Base-by-base conservation (phyloP, 53 echinoderm and acorn worm species). In the Apostichopus leukothele region DNA sequence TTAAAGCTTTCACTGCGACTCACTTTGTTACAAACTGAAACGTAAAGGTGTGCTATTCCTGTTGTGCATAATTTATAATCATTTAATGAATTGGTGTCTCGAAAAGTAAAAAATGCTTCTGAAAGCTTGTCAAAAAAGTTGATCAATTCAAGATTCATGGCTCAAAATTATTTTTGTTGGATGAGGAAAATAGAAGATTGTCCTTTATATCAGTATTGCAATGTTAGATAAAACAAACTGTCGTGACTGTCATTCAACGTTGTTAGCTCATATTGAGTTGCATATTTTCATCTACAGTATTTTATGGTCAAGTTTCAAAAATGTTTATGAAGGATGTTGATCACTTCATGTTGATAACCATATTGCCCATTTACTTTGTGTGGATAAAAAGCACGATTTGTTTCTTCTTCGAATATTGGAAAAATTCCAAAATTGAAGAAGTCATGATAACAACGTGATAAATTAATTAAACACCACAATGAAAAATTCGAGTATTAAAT, bases 91-190 rank as follows among this genome's bases (percentile, higher is more conserved):
- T 19, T 16, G 57, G 7, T n/a, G 13, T 19, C 18, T 71, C 0
- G 18, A 71, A 19, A 16, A n/a, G 18, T 71, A 71, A 3, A 18
- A 14, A 68, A 18, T n/a, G n/a, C 18, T 71, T 71, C 14, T 19
- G 18, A 16, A 18, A 6, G 71, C 18, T 71, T 68, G 10, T 13
- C 9, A 11, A 11, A 8, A 16, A 11, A 63, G 63, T 63, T 63
- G 63, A 71, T 71, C 71, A 71, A 71, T 18, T 71, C 18, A 71
- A 71, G 71, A 71, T 71, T 71, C 71, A 71, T 71, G 16, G 18
- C 71, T 71, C 6, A 71, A 71, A 39, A 9, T 63, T 13, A 63
- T 63, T 13, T 63, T 63, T 63, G 63, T 16, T 63, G 11, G 63
- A 63, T 39, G 39, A 39, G 39, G 39, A 39, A 39, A 3, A 39